These are phyloP conservation scores for Diphyllodes magnificus DNA, from an alignment of 2,113 vertebrate species.

Conservation along the genomic window DNA sequence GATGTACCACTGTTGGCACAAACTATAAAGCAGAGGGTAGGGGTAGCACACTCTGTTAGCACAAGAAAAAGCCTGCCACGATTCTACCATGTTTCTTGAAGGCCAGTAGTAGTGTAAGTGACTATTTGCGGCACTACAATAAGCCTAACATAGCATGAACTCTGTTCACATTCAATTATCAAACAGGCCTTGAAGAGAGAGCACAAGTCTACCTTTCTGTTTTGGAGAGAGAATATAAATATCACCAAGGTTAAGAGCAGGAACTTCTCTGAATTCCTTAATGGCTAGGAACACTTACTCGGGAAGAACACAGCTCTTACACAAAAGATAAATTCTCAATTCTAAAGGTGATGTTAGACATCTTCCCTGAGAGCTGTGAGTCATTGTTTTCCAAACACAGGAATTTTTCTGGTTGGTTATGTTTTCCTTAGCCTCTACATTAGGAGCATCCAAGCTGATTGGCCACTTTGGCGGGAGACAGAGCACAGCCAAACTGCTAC, in stretches of 20 bases:
- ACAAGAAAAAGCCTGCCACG: background rate
- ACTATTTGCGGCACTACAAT: background rate
- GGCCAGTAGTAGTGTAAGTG: background rate
- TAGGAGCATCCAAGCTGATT: background rate
- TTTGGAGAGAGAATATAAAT: background rate
- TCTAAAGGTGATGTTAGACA: background rate
- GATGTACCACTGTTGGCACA: background rate
- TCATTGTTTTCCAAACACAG: background rate
- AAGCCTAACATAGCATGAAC: background rate
- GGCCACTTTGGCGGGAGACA: background rate
- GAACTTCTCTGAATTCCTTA: background rate
- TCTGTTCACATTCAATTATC: background rate
- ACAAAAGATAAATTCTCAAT: background rate
- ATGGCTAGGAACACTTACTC: background rate
- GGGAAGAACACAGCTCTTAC: background rate
- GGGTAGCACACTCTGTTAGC: background rate
- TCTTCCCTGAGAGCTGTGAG: background rate
- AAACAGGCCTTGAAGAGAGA: background rate
- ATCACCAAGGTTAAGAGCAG: background rate
- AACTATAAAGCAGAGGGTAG: background rate
- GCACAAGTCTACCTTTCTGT: background rate
- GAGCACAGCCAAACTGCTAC: background rate
- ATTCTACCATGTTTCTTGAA: background rate
- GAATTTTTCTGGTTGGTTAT: background rate
- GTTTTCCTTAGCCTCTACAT: background rate